Evolutionary conservation across 2,797 vertebrate species (phyloP), one percentile per base, ranked within the genome.

Genomic region (Notolabrus celidotus): DNA sequence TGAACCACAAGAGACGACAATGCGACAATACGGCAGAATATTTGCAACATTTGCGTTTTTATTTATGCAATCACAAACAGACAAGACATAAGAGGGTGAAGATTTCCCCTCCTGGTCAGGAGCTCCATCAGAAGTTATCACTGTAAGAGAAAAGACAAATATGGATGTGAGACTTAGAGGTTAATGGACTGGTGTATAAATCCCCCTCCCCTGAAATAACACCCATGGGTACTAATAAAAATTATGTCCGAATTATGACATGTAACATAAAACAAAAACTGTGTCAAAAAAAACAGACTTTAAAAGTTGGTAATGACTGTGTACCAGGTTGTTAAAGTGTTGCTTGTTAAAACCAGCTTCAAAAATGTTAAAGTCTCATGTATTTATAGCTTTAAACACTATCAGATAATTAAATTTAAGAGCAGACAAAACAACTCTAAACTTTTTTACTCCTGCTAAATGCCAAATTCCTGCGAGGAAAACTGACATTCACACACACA

Each of bases 401-500:
- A 45, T 65, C 2, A n/a, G 16, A 61, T 55, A 27, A 56, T 22
- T 0, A 49, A 42, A 72, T 25, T 52, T 10, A n/a, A 42, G 25
- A 8, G 12, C 17, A 67, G 31, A 27, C 7, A 27, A 41, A 66
- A 58, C 23, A 57, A 15, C n/a, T 19, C 9, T 15, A 67, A 49
- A 31, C 56, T 0, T 38, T 45, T 49, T 27, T 19, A 41, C 39
- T 27, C 52, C 17, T 60, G 33, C 29, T 38, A 52, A 46, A 10
- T 4, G 22, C 23, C 53, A 23, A 69, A 67, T 69, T 45, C 52
- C 46, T 66, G 56, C 19, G 56, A 67, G 50, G 42, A 62, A 62
- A 77, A 65, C 42, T 55, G 55, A 80, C 67, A 71, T 45, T 46
- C 27, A 61, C 23, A 65, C 34, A 42, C 42, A 67, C 39, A 55